A percentile compares a stretch with the other conserved stretches of the same genome.
Evolutionary conservation across 2,888 invertebrate genomes (phyloP).

Genomic region (Schizotus pectinicornis): DNA sequence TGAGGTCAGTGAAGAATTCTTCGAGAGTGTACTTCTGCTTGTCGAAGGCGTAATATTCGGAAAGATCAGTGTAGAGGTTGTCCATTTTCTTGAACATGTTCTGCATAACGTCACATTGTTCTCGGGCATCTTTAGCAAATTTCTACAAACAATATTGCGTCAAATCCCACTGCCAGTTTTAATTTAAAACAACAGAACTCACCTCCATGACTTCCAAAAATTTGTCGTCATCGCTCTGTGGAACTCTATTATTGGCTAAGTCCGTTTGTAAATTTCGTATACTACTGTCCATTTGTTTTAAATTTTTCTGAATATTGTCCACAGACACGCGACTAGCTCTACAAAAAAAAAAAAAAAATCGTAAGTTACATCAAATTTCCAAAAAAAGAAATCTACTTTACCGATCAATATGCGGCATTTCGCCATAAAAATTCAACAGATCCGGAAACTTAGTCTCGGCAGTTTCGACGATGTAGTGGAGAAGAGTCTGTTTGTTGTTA

Average conservation of each 20-base stretch:
- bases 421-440: slow-evolving; percentile 80
- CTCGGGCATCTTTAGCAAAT: slow-evolving; percentile 74
- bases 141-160: slow-evolving; percentile 37
- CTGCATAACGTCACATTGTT: slow-evolving; percentile 86
- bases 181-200: slow-evolving; percentile 1
- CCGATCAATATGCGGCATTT: slow-evolving; percentile 86
- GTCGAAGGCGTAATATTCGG: slow-evolving; percentile 93
- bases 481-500: slow-evolving; percentile 89
- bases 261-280: slow-evolving; percentile 90
- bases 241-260: slow-evolving; percentile 81
- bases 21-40: slow-evolving; percentile 92
- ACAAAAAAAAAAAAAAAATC: slow-evolving; percentile 28
- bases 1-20: slow-evolving; percentile 94
- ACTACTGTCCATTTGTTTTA: slow-evolving; percentile 86
- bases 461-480: slow-evolving; percentile 90
- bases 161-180: too few species aligned
- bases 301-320: slow-evolving; percentile 79
- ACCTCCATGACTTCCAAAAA: slow-evolving; percentile 90
- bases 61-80: slow-evolving; percentile 78
- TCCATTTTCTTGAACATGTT: slow-evolving; percentile 96
- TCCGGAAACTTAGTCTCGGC: slow-evolving; percentile 91
- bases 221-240: slow-evolving; percentile 80
- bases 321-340: slow-evolving; percentile 86
- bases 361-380: not conserved
- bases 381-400: slow-evolving; percentile 41